Evolutionary conservation across 1,140 invertebrate genomes (phyloP).

Genomic region (Hormaphis cornu): DNA sequence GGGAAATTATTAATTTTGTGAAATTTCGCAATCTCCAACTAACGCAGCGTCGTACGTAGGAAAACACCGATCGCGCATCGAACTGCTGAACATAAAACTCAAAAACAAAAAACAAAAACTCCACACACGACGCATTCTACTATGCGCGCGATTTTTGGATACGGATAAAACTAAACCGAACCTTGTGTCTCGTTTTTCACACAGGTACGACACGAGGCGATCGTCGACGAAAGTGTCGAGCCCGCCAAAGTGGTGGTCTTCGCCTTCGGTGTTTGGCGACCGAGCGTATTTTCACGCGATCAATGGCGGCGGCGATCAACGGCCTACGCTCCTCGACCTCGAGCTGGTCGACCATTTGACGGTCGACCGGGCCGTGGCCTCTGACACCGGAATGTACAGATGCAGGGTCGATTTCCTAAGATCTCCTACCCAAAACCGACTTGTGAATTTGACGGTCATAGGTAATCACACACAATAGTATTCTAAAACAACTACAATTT

Average conservation of each 20-base stretch:
- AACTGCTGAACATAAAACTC: too few relatives aligned
- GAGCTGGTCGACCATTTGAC: slow-evolving; percentile 44
- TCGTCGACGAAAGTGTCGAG: slow-evolving; percentile 29
- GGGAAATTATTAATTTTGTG: too few relatives aligned
- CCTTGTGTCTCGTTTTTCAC: neutral
- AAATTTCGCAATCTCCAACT: too few relatives aligned
- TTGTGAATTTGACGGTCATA: slow-evolving; percentile 77
- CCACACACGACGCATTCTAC: too few relatives aligned
- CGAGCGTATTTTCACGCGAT: slow-evolving; percentile 64
- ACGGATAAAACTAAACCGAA: too few relatives aligned
- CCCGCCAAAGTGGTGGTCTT: slow-evolving; percentile 69
- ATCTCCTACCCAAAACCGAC: slow-evolving; percentile 72
- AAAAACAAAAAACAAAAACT: too few relatives aligned
- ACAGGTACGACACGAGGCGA: neutral
- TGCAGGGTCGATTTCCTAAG: slow-evolving; percentile 81
- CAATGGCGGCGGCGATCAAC: slow-evolving; percentile 53
- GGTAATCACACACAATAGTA: slow-evolving; percentile 51
- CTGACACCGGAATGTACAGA: slow-evolving; percentile 71
- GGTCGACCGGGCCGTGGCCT: slow-evolving; percentile 58
- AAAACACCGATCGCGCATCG: too few relatives aligned
- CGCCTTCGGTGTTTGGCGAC: slow-evolving; percentile 62
- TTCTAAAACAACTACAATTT: too few relatives aligned
- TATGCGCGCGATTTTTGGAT: too few relatives aligned
- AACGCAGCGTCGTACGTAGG: too few relatives aligned
- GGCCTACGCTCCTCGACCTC: neutral